A percentile compares a stretch with the other conserved stretches of the same genome.
phyloP scores from a whole-genome alignment of 2,797 vertebrate species.

The Paratrypauchen microcephalus region DNA sequence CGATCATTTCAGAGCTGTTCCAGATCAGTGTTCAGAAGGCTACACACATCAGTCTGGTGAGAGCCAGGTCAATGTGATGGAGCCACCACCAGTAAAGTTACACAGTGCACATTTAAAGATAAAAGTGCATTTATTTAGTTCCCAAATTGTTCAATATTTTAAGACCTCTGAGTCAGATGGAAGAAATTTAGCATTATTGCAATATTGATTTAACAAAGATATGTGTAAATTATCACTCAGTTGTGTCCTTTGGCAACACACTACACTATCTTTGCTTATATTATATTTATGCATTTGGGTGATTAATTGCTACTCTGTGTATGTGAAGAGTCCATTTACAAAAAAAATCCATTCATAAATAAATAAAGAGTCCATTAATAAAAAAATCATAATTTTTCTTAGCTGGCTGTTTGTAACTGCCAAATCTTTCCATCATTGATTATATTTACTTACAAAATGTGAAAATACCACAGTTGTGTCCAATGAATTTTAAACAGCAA shows the following conservation, averaged over 20 bases:
- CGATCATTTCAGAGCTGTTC: too few species aligned
- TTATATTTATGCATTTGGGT: not conserved
- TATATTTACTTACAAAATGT: slow-evolving; percentile 3
- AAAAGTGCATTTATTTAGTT: not conserved
- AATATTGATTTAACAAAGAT: not conserved
- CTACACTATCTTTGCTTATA: not conserved
- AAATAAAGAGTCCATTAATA: too few species aligned
- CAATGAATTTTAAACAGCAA: not conserved
- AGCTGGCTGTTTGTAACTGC: too few species aligned
- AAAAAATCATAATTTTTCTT: too few species aligned
- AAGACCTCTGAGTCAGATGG: not conserved
- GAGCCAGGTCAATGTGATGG: too few species aligned
- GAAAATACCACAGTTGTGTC: not conserved
- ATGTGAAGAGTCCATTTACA: too few species aligned
- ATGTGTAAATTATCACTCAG: not conserved
- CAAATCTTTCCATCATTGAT: too few species aligned
- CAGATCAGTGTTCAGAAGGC: too few species aligned
- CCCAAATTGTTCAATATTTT: not conserved
- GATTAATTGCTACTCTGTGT: too few species aligned
- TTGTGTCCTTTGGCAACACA: not conserved
- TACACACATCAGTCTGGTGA: too few species aligned
- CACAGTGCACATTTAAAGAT: not conserved
- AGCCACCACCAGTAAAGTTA: not conserved
- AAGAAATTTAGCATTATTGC: not conserved
- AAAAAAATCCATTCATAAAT: too few species aligned